Conservation (phyloP, 2,113 vertebrate genomes). For the Cichladusa arquata region DNA sequence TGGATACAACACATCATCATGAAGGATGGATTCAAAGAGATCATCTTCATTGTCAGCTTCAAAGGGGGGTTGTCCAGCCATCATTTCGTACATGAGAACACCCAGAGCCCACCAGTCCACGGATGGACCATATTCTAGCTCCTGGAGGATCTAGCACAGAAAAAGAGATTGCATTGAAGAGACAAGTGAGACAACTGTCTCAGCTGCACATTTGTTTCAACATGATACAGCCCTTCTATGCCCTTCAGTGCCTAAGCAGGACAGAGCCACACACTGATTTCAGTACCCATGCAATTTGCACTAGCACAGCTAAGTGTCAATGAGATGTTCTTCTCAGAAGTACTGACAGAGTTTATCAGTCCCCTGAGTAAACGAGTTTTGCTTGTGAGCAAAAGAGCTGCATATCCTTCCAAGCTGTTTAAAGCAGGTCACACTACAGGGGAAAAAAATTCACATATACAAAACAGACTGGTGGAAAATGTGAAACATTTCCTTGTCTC, state of each 20-base stretch:
- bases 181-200: not conserved
- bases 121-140: slow-evolving; percentile 93
- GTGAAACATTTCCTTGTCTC: slow-evolving; percentile 50
- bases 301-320: not conserved
- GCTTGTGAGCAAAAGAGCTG: not conserved
- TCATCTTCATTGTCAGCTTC: slow-evolving; percentile 98
- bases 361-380: slow-evolving; percentile 23
- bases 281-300: not conserved
- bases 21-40: slow-evolving; percentile 96
- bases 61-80: slow-evolving; percentile 97
- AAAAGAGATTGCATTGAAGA: not conserved
- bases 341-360: slow-evolving; percentile 33
- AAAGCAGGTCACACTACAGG: slow-evolving; percentile 21
- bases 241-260: not conserved
- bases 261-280: not conserved
- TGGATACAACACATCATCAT: slow-evolving; percentile 96
- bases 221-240: not conserved
- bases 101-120: slow-evolving; percentile 99
- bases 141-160: slow-evolving; percentile 88
- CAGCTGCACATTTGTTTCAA: not conserved
- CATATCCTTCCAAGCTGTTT: slow-evolving; percentile 38
- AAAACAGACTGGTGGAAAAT: slow-evolving; percentile 62
- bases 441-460: slow-evolving; percentile 23
- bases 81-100: slow-evolving; percentile 99
- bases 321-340: not conserved